These are phyloP conservation scores for Dolichallabes microphthalmus DNA, from an alignment of 2,113 vertebrate species.

Conservation along the genomic window DNA sequence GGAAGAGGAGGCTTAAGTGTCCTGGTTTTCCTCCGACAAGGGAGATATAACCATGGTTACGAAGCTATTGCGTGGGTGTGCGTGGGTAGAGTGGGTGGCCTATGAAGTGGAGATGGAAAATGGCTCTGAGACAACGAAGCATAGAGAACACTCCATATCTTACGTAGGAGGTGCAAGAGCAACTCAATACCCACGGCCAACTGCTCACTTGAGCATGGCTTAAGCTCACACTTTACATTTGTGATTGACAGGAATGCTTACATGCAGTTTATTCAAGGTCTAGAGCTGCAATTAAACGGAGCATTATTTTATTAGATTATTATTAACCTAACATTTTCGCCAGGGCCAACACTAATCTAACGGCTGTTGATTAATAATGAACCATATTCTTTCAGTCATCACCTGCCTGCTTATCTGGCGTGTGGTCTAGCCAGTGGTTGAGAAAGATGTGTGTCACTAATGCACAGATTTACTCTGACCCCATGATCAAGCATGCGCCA, in stretches of 20 bases:
- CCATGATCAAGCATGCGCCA: not conserved
- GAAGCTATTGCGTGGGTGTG: slow-evolving; percentile 42
- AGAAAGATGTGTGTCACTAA: not conserved
- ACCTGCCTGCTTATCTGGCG: slow-evolving; percentile 17
- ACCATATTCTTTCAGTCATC: slow-evolving; percentile 30
- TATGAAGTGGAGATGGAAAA: slow-evolving; percentile 56
- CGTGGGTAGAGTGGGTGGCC: slow-evolving; percentile 59
- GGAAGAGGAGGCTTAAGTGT: slow-evolving; percentile 60
- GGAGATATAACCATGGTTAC: slow-evolving; percentile 74
- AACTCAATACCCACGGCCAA: not conserved
- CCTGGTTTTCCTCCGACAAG: slow-evolving; percentile 63
- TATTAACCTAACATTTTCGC: not conserved
- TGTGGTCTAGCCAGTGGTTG: slow-evolving; percentile 15
- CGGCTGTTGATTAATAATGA: slow-evolving; percentile 29
- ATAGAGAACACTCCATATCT: slow-evolving; percentile 42
- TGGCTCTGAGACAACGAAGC: slow-evolving; percentile 60
- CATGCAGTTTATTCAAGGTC: not conserved
- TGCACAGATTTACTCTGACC: not conserved
- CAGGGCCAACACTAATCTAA: not conserved
- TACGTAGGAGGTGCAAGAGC: slow-evolving; percentile 41
- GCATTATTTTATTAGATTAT: not conserved
- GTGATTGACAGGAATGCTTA: not conserved
- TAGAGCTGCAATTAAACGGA: not conserved
- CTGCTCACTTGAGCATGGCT: not conserved
- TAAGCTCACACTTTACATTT: not conserved